A percentile compares a stretch with the other conserved stretches of the same genome.
phyloP scores from a whole-genome alignment of 2,888 invertebrate species.

The Oxycera nigricornis region DNA sequence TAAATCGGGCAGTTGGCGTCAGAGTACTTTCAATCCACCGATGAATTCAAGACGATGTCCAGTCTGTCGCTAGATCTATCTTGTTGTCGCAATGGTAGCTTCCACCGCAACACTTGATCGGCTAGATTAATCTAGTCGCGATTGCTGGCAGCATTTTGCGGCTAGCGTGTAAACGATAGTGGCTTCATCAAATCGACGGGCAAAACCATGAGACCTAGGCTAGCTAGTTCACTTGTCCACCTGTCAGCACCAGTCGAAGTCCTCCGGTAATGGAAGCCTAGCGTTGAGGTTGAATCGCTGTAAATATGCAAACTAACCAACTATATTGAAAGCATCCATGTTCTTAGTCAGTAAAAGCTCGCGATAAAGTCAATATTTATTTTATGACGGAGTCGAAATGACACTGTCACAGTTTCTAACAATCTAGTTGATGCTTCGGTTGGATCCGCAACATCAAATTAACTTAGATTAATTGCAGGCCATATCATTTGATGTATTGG shows the following conservation, averaged over 20 bases:
- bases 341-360: neutral
- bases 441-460: too few relatives aligned
- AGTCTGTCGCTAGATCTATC: neutral
- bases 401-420: too few relatives aligned
- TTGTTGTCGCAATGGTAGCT: neutral
- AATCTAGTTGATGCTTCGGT: too few relatives aligned
- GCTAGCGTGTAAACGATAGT: neutral
- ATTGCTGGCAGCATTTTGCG: neutral
- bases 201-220: too few relatives aligned
- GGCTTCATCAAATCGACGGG: too few relatives aligned
- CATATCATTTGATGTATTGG: too few relatives aligned
- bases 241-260: too few relatives aligned
- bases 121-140: neutral
- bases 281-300: neutral
- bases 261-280: neutral
- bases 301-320: neutral
- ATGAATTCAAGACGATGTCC: neutral
- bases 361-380: neutral
- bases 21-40: neutral
- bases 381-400: too few relatives aligned
- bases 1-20: neutral
- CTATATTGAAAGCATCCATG: neutral
- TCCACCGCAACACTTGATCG: constrained; percentile 6
- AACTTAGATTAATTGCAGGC: too few relatives aligned
- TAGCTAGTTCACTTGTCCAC: neutral